Conservation (phyloP, 2,888 invertebrate species). For the Ochropleura leucogaster region DNA sequence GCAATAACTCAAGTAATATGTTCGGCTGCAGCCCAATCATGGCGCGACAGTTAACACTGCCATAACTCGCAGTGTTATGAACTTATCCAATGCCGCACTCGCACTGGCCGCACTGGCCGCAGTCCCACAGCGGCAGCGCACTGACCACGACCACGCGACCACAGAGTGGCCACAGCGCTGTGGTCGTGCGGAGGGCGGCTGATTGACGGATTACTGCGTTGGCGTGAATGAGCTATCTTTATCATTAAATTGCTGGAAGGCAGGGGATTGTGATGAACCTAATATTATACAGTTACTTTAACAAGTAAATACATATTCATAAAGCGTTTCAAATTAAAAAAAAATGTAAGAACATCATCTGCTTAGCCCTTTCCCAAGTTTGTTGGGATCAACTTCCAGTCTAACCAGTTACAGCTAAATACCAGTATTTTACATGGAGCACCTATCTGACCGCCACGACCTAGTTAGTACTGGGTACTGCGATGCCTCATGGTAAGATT, state of each 20-base stretch:
- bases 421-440: too few relatives aligned
- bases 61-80: conserved; percentile 58
- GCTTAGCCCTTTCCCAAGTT: too few relatives aligned
- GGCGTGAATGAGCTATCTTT: conserved; percentile 7
- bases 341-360: background rate
- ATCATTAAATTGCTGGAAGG: background rate
- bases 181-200: conserved; percentile 12
- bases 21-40: conserved; percentile 64
- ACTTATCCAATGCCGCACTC: conserved; percentile 16
- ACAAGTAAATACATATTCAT: background rate
- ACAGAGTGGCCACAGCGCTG: conserved; percentile 12
- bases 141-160: background rate
- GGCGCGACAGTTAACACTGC: conserved; percentile 68
- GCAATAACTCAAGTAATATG: conserved; percentile 57
- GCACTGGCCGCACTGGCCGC: conserved; percentile 8
- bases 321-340: background rate
- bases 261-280: background rate
- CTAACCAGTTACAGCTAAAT: too few relatives aligned
- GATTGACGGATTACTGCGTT: conserved; percentile 27
- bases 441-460: too few relatives aligned
- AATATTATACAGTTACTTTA: background rate
- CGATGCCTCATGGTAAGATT: too few relatives aligned
- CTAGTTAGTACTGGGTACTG: too few relatives aligned
- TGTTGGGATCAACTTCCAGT: too few relatives aligned
- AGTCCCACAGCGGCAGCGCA: background rate